Base-by-base conservation (phyloP, 2,113 vertebrate genomes). In the Bos taurus region DNA sequence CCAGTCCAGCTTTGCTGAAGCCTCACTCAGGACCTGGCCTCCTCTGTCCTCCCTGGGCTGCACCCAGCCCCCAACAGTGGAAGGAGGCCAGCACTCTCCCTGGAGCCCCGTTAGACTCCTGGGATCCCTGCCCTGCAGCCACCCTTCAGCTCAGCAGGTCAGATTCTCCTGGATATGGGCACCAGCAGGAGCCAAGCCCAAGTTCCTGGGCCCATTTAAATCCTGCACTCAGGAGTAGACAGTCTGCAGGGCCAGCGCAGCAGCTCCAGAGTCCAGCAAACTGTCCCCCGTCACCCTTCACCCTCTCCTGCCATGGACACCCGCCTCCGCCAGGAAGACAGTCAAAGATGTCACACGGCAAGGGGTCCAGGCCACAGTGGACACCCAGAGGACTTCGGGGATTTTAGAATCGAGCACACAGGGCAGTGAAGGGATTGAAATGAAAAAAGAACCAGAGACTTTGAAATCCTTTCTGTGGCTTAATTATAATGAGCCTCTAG, bases 81-180 rank as follows among this genome's bases (percentile, higher is more conserved):
- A 16, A 59, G 25, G 21, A 59, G 19, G 40, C 28, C 28, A 7
- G 9, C 1, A 5, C 17, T 57, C 33, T 21, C 50, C 13, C 25
- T 7, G 33, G 21, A 30, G 40, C 33, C 17, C 6, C 1, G 2
- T 15, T 28, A 23, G 59, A 30, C 16, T 23, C 33, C 71, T 1
- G 0, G 30, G 0, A 1, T 33, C 81, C 48, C 14, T 0, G 0
- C 25, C n/a, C 2, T 28, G 23, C 36, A 40, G 46, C 46, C 11
- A 26, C 25, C 21, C 19, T 2, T 6, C 7, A 2, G 21, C 50
- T 33, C 28, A 17, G 1, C n/a, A 30, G 30, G 30, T 23, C 40
- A 36, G 62, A 33, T 28, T 21, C 71, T 50, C 62, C 67, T 80
- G 80, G 92, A 86, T 11, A 1, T 5, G 1, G 17, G 30, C 56